A percentile compares a stretch with the other conserved stretches of the same genome.
phyloP scores from a whole-genome alignment of 2,113 vertebrate species.

The Equus przewalskii region DNA sequence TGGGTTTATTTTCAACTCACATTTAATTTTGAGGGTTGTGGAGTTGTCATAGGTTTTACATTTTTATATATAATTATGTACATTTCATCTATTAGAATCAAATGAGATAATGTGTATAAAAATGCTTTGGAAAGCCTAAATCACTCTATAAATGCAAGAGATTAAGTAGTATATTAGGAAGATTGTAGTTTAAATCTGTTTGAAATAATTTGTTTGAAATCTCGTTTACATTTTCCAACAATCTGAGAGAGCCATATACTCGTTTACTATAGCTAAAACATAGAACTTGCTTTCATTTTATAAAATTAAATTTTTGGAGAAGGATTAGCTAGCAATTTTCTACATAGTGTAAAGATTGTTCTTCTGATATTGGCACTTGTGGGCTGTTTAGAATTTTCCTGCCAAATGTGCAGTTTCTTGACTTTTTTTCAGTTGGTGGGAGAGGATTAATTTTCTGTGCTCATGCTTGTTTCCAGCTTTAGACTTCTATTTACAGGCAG shows the following conservation, averaged over 20 bases:
- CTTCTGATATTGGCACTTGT: conserved; percentile 78
- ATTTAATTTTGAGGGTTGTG: conserved; percentile 51
- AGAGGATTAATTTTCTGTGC: conserved; percentile 80
- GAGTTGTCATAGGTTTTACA: conserved; percentile 33
- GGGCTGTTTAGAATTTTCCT: conserved; percentile 79
- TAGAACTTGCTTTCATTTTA: conserved; percentile 78
- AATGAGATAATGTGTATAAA: conserved; percentile 71
- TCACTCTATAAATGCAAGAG: conserved; percentile 55
- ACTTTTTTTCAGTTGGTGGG: conserved; percentile 68
- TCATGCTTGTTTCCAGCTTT: conserved; percentile 75
- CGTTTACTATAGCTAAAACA: conserved; percentile 63
- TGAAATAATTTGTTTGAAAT: conserved; percentile 71
- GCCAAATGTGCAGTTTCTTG: conserved; percentile 81
- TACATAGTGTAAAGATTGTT: conserved; percentile 83
- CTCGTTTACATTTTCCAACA: conserved; percentile 70
- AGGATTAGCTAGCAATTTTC: conserved; percentile 75
- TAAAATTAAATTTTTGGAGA: conserved; percentile 78
- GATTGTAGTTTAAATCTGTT: conserved; percentile 62
- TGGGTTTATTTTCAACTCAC: conserved; percentile 67
- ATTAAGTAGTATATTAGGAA: conserved; percentile 66
- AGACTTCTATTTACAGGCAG: conserved; percentile 66
- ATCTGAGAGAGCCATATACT: conserved; percentile 57
- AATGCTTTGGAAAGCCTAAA: conserved; percentile 67
- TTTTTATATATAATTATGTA: conserved; percentile 56
- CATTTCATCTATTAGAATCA: conserved; percentile 67